These are phyloP conservation scores for Poicephalus meyeri DNA, from an alignment of 2,113 vertebrate species.

Conservation along the genomic window DNA sequence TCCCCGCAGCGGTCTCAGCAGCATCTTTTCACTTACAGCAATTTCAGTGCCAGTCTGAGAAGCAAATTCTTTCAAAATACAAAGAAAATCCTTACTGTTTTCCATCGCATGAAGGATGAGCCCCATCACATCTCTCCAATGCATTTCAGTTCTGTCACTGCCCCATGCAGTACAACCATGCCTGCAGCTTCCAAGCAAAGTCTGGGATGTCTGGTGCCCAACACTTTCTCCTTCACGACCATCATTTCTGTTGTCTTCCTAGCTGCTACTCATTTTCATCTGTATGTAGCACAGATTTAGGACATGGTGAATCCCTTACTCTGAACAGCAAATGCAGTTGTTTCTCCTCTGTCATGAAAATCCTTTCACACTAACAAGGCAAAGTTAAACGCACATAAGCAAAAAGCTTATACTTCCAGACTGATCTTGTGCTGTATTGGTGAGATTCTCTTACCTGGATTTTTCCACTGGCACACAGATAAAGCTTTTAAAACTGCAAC, in stretches of 20 bases:
- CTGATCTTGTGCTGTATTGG: rapidly evolving
- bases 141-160: neutral
- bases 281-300: neutral
- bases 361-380: too few relatives aligned
- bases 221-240: neutral
- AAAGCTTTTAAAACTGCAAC: neutral
- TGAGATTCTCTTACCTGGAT: neutral
- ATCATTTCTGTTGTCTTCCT: rapidly evolving
- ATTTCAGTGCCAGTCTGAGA: too few relatives aligned
- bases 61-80: neutral
- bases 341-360: neutral
- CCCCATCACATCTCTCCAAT: neutral
- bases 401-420: neutral
- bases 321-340: too few relatives aligned
- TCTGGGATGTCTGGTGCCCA: too few relatives aligned
- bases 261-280: too few relatives aligned
- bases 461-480: neutral
- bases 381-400: neutral
- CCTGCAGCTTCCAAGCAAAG: neutral
- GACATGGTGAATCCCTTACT: neutral
- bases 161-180: rapidly evolving
- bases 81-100: too few relatives aligned
- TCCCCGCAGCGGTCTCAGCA: rapidly evolving
- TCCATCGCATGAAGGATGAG: rapidly evolving
- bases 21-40: neutral